A percentile compares a stretch with the other conserved stretches of the same genome.
These are phyloP conservation scores for Orthochromis malagaraziensis DNA, from an alignment of 2,113 vertebrate genomes.

Conservation along the genomic window DNA sequence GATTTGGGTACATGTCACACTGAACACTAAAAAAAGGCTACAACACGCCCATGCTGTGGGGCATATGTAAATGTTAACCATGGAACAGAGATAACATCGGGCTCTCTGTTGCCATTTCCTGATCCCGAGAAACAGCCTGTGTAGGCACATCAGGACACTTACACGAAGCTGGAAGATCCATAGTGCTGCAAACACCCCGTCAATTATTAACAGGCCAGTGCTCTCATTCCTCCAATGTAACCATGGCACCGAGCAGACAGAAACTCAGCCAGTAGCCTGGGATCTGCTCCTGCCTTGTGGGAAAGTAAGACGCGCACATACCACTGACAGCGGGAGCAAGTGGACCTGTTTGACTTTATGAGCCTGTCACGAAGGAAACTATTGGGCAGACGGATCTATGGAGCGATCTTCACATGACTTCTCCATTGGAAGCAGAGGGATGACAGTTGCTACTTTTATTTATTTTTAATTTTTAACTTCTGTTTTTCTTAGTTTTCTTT, in stretches of 20 bases:
- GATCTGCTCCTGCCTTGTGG: slow-evolving; percentile 41
- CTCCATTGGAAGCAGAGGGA: not conserved
- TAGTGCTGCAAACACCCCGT: slow-evolving; percentile 50
- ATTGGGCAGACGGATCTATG: not conserved
- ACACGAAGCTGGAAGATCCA: slow-evolving; percentile 18
- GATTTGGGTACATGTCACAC: not conserved
- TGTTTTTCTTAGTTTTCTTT: not conserved
- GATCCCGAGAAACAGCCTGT: not conserved
- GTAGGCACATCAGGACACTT: slow-evolving; percentile 34
- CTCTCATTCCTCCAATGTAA: slow-evolving; percentile 61
- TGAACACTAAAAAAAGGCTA: not conserved
- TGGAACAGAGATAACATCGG: not conserved
- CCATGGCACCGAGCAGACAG: slow-evolving; percentile 52
- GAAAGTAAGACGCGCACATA: slow-evolving; percentile 16
- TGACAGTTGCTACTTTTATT: not conserved
- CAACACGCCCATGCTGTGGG: not conserved
- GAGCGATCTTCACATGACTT: not conserved
- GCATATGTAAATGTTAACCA: not conserved
- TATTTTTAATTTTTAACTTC: not conserved
- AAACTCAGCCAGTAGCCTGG: slow-evolving; percentile 41
- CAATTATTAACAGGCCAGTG: slow-evolving; percentile 68
- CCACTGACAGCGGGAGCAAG: slow-evolving; percentile 7
- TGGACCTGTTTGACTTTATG: not conserved
- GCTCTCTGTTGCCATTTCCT: slow-evolving; percentile 9
- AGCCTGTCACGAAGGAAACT: not conserved